Conservation (phyloP, 64 coral and sea anemone species). For the Trachythela sp. region DNA sequence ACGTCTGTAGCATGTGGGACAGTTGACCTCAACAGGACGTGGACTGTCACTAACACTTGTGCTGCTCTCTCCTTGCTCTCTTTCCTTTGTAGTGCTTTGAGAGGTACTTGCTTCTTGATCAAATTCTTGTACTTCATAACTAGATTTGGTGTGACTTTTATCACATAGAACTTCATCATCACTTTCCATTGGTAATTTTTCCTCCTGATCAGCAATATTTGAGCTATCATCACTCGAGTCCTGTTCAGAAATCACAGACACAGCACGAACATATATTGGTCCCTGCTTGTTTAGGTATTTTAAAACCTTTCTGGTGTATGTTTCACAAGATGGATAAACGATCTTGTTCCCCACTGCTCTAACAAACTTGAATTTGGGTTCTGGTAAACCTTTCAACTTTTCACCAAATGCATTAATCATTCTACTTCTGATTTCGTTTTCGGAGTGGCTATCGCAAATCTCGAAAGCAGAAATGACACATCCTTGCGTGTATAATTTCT, state of each 20-base stretch:
- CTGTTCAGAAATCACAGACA: background rate
- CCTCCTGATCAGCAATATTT: background rate
- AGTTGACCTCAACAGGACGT: background rate
- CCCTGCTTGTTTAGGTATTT: conserved; percentile 20
- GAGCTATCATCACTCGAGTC: background rate
- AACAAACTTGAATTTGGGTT: background rate
- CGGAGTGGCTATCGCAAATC: background rate
- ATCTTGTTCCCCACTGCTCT: background rate
- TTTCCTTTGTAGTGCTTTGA: background rate
- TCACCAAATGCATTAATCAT: background rate
- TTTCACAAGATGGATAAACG: background rate
- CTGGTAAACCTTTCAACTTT: background rate
- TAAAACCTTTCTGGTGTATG: background rate
- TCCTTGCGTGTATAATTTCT: background rate
- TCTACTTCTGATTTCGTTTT: background rate
- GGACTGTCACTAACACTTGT: background rate
- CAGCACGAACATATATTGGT: conserved; percentile 1
- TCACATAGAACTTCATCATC: background rate
- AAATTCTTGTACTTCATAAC: background rate
- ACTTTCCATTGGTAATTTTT: background rate
- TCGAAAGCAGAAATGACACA: background rate
- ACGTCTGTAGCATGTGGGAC: background rate
- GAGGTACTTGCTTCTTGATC: background rate
- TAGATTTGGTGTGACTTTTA: background rate
- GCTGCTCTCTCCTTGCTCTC: too few relatives aligned